Evolutionary conservation across 2,113 vertebrate species (phyloP), one percentile per base, ranked within the genome.

Genomic region (Zingel zingel): DNA sequence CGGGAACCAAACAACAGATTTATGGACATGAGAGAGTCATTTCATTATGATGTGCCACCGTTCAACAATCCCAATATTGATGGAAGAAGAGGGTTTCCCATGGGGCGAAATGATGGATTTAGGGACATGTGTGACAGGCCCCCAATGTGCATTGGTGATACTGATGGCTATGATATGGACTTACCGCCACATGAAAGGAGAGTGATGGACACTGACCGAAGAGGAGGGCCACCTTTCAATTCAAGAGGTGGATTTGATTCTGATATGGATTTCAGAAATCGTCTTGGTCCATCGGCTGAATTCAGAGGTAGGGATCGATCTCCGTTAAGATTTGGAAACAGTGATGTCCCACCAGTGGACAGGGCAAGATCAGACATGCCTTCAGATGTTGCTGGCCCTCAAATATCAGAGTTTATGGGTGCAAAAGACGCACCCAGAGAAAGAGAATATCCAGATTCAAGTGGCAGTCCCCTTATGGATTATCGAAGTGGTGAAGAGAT

Each of bases 251-350:
- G 91, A 76, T 96, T 95, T 94, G 91, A 95, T 36, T 95, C 95
- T 50, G 94, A 97, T 90, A 94, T 96, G 93, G 97, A 99, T 92
- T 97, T 97, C 90, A 95, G 97, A 90, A 97, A 96, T 68, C 97
- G 96, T 47, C 96, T 96, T 56, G 95, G 94, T 83, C 94, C 96
- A 62, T 77, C 95, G 2, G 33, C 90, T 89, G 96, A 98, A 83
- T 94, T 94, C 59, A 84, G 85, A 74, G 86, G 69, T 78, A 94
- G 95, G 76, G 95, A 95, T 36, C 86, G 92, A 39, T 95, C 95
- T 65, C 94, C 95, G 18, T 74, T 92, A 79, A 87, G 91, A 70
- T 94, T 94, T 86, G 90, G 91, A 47, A 92, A 92, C 59, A 68
- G n/a, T n/a, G 88, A 91, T 58, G 84, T 69, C 6, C 47, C 87